A percentile compares a stretch with the other conserved stretches of the same genome.
These are phyloP conservation scores for Neosalanx taihuensis DNA, from an alignment of 2,797 vertebrate species.

Conservation along the genomic window DNA sequence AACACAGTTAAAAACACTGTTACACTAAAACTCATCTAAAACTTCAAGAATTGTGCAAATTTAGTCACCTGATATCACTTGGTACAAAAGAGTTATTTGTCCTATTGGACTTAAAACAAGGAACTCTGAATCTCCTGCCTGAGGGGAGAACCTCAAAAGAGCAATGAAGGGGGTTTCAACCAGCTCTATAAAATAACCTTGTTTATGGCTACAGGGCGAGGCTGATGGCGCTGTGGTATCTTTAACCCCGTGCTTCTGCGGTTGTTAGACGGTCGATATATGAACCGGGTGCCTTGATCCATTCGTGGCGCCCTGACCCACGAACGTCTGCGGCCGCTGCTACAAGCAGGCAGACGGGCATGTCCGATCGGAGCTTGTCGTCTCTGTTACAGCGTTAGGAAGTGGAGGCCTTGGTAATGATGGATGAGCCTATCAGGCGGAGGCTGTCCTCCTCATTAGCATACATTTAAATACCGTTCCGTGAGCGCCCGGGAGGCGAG, in stretches of 20 bases:
- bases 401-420: constrained; percentile 47
- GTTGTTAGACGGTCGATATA: neutral
- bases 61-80: too few species aligned
- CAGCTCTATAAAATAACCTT: neutral
- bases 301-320: too few species aligned
- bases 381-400: constrained; percentile 44
- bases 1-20: too few species aligned
- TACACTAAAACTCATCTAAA: too few species aligned
- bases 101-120: too few species aligned
- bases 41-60: too few species aligned
- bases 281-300: neutral
- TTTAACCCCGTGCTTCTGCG: neutral
- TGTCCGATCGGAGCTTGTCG: constrained; percentile 19
- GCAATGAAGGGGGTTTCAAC: too few species aligned
- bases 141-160: too few species aligned
- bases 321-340: too few species aligned
- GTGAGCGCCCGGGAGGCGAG: neutral
- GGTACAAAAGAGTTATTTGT: too few species aligned
- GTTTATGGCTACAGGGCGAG: neutral
- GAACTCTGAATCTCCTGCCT: too few species aligned
- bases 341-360: neutral
- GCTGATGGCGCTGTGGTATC: neutral
- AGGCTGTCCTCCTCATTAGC: constrained; percentile 53
- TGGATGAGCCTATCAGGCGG: constrained; percentile 54
- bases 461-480: constrained; percentile 59